Conservation (phyloP, 2,888 invertebrate species). For the Chirona hameri region DNA sequence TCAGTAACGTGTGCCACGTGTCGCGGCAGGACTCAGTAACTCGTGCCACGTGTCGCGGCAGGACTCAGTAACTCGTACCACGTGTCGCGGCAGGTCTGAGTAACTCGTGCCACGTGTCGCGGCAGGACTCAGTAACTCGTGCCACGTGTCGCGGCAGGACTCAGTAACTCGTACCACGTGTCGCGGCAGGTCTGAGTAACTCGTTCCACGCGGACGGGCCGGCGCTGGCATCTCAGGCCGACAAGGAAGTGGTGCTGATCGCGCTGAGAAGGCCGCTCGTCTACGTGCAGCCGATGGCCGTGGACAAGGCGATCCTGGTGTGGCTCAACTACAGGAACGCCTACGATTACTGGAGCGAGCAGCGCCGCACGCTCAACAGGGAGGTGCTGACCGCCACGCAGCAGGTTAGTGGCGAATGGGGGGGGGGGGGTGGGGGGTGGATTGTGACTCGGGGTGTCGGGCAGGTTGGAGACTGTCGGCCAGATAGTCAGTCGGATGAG, state of each 20-base stretch:
- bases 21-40: constrained; percentile 58
- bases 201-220: constrained; percentile 88
- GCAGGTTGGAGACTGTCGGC: no score
- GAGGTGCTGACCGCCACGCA: constrained; percentile 50
- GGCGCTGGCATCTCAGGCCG: constrained; percentile 49
- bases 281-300: constrained; percentile 93
- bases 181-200: constrained; percentile 58
- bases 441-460: no score
- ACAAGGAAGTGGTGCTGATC: constrained; percentile 65
- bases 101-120: constrained; percentile 75
- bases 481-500: no score
- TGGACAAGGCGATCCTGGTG: constrained; percentile 95
- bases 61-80: constrained; percentile 71
- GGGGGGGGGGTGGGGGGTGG: background rate
- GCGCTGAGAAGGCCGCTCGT: constrained; percentile 88
- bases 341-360: constrained; percentile 98
- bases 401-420: constrained; percentile 43
- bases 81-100: constrained; percentile 60
- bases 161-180: constrained; percentile 80
- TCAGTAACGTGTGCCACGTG: constrained; percentile 80
- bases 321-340: constrained; percentile 99
- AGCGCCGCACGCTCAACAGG: constrained; percentile 82
- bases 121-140: constrained; percentile 63
- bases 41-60: constrained; percentile 68
- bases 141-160: constrained; percentile 62